Conservation (phyloP, 2,888 invertebrate species). For the Nebria salina region DNA sequence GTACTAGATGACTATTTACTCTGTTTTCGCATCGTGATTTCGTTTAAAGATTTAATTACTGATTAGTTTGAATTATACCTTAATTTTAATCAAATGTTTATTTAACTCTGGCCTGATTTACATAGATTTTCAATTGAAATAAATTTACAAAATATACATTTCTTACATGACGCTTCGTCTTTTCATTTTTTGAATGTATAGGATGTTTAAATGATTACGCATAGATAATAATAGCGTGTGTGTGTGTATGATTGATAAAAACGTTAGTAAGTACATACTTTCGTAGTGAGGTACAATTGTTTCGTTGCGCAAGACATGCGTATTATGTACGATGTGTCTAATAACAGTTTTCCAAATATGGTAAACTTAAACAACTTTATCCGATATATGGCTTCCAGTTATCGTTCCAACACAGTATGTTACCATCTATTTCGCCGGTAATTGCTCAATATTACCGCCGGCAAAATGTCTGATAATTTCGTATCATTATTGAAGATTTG, state of each 20-base stretch:
- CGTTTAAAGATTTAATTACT: background rate
- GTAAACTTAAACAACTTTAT: conserved; percentile 9
- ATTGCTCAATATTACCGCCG: background rate
- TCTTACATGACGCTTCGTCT: too few relatives aligned
- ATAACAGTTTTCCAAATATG: conserved; percentile 15
- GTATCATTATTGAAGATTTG: background rate
- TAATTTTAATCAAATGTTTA: background rate
- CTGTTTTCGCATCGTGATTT: background rate
- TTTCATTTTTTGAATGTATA: too few relatives aligned
- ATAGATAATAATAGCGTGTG: too few relatives aligned
- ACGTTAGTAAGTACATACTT: too few relatives aligned
- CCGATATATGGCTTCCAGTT: conserved; percentile 5
- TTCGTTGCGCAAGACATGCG: too few relatives aligned
- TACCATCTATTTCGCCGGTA: background rate
- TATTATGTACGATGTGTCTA: background rate
- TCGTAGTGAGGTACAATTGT: too few relatives aligned
- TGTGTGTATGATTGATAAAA: too few relatives aligned
- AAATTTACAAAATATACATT: background rate
- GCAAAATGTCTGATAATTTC: conserved; percentile 2
- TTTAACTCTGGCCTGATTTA: background rate
- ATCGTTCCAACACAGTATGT: background rate
- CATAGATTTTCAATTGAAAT: background rate
- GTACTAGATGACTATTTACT: background rate
- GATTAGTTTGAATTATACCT: background rate
- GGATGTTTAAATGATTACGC: too few relatives aligned